Percentiles rank a stretch among this genome's conserved stretches.
Conservation (phyloP, 35 echinoderm and acorn worm genomes). For the Hemicentrotus pulcherrimus region DNA sequence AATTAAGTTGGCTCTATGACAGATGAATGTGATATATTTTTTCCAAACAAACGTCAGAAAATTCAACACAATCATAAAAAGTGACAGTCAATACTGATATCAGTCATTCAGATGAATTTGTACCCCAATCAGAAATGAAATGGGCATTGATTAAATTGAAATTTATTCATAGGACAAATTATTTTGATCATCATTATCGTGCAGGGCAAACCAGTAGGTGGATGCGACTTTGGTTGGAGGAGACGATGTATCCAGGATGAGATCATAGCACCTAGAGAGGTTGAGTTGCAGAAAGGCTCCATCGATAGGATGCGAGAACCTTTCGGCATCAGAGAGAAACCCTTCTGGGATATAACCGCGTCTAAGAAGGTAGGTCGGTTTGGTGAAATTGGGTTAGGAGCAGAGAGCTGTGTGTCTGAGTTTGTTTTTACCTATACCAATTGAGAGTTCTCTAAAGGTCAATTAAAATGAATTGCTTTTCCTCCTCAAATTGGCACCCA, state of each 20-base stretch:
- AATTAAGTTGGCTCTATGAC: too few species aligned
- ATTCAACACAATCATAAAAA: too few species aligned
- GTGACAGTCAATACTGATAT: too few species aligned
- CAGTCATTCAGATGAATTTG: too few species aligned
- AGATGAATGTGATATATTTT: too few species aligned
- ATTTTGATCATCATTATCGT: not conserved
- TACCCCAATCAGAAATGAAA: too few species aligned
- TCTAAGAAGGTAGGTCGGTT: conserved; percentile 62
- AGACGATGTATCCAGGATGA: conserved; percentile 87
- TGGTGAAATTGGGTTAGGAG: not conserved
- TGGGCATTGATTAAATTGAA: too few species aligned
- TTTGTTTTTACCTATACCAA: too few species aligned
- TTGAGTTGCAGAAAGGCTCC: conserved; percentile 65
- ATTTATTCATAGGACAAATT: not conserved
- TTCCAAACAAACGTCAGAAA: too few species aligned
- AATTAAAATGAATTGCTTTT: too few species aligned
- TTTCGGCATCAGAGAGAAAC: conserved; percentile 82
- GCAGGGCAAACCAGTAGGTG: conserved; percentile 86
- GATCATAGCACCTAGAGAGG: conserved; percentile 71
- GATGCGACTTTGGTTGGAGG: conserved; percentile 84
- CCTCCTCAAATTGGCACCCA: too few species aligned
- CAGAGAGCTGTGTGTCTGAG: not conserved
- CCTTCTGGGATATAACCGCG: conserved; percentile 93
- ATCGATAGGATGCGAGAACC: conserved; percentile 81
- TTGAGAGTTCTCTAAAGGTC: too few species aligned